These are phyloP conservation scores for Archips xylosteana DNA, from an alignment of 2,888 invertebrate genomes.

Conservation along the genomic window DNA sequence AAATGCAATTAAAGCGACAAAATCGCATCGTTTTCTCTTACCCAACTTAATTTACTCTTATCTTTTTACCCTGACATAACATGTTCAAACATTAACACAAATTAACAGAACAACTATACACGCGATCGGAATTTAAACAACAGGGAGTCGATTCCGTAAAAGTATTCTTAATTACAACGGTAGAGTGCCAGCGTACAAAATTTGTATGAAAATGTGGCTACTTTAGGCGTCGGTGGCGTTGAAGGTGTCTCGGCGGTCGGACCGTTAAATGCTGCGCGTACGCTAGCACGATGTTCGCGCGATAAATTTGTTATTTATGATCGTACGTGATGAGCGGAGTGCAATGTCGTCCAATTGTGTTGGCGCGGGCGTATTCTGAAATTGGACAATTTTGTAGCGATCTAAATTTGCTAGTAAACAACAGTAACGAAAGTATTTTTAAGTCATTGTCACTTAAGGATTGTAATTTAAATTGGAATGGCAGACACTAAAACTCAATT, in stretches of 20 bases:
- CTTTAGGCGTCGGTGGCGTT: slow-evolving; percentile 8
- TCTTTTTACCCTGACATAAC: slow-evolving; percentile 34
- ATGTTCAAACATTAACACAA: slow-evolving; percentile 42
- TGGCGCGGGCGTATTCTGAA: slow-evolving; percentile 40
- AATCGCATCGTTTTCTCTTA: slow-evolving; percentile 1
- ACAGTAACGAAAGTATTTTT: too few relatives aligned
- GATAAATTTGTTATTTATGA: slow-evolving; percentile 68
- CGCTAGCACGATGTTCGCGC: slow-evolving; percentile 44
- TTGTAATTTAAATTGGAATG: too few relatives aligned
- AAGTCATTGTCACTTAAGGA: too few relatives aligned
- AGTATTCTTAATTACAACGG: slow-evolving; percentile 42
- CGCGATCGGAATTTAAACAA: slow-evolving; percentile 41
- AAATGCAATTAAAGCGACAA: background rate
- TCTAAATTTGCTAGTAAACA: background rate
- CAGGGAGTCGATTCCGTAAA: slow-evolving; percentile 40
- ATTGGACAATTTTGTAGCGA: background rate
- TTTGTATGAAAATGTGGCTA: background rate
- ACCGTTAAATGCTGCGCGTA: slow-evolving; percentile 41
- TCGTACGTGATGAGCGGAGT: slow-evolving; percentile 50
- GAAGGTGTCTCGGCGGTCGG: slow-evolving; percentile 13
- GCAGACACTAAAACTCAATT: too few relatives aligned
- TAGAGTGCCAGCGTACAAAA: slow-evolving; percentile 1
- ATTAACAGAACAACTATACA: slow-evolving; percentile 41
- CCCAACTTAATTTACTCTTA: slow-evolving; percentile 6
- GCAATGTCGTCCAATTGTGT: slow-evolving; percentile 51